Percentiles rank a stretch among this genome's conserved stretches.
Conservation (phyloP, 2,113 vertebrate genomes). For the Caretta caretta region DNA sequence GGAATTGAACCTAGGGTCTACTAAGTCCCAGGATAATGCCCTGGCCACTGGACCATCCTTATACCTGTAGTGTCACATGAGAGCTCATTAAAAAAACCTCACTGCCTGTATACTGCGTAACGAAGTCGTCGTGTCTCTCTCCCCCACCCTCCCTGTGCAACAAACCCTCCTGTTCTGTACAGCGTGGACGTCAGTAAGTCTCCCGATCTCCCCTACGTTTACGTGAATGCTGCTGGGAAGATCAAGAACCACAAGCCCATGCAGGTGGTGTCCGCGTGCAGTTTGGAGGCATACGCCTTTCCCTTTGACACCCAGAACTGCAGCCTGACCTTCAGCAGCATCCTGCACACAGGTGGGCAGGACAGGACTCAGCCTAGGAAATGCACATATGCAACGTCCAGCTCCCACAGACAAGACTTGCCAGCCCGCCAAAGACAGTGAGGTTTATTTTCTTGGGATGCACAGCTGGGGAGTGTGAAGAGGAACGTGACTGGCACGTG, state of each 20-base stretch:
- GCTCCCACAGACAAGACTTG: too few relatives aligned
- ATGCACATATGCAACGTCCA: neutral
- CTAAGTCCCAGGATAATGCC: neutral
- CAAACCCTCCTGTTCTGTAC: neutral
- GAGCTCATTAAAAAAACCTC: neutral
- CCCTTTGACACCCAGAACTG: slow-evolving; percentile 87
- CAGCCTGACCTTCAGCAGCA: slow-evolving; percentile 86
- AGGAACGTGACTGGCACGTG: neutral
- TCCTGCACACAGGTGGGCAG: slow-evolving; percentile 83
- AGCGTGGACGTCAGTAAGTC: slow-evolving; percentile 85
- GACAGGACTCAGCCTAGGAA: neutral
- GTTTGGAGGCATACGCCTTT: slow-evolving; percentile 85
- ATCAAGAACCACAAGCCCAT: slow-evolving; percentile 87
- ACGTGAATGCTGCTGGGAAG: slow-evolving; percentile 86
- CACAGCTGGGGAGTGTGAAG: neutral
- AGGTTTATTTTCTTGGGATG: neutral
- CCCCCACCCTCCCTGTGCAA: neutral
- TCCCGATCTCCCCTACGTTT: slow-evolving; percentile 84
- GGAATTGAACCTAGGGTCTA: neutral
- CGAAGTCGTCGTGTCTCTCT: too few relatives aligned
- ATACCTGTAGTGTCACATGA: neutral
- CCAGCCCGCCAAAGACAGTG: neutral
- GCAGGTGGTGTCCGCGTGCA: slow-evolving; percentile 86
- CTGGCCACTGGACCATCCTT: neutral
- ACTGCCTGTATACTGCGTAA: neutral